phyloP scores from a whole-genome alignment of 2,888 invertebrate species.

The Altica lythri region DNA sequence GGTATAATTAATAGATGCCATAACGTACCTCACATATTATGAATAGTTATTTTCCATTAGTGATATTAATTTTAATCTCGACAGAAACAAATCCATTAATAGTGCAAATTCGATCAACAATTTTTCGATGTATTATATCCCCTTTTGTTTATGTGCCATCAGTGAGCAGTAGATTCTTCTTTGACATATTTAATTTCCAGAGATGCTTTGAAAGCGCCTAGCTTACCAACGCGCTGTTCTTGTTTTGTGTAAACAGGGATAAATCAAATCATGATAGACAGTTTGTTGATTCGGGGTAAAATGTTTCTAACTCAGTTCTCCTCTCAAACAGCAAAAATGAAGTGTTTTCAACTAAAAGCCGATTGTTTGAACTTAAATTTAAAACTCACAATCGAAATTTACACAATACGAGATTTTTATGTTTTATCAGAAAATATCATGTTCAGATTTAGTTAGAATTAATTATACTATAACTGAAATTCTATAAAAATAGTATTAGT shows the following conservation, averaged over 20 bases:
- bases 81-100: no score
- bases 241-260: constrained; percentile 37
- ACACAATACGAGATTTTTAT: no score
- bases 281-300: constrained; percentile 36
- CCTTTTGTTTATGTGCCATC: constrained; percentile 27
- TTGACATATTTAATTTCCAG: constrained; percentile 37
- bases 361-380: constrained; percentile 4
- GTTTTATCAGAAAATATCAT: no score
- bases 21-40: no score
- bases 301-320: constrained; percentile 22
- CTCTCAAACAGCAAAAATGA: constrained; percentile 21
- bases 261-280: constrained; percentile 39
- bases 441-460: no score
- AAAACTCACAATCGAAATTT: constrained; percentile 2
- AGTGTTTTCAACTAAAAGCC: constrained; percentile 7
- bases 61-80: no score
- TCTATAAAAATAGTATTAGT: no score
- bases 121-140: no score
- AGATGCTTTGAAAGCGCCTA: constrained; percentile 26
- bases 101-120: no score
- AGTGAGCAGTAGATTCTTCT: constrained; percentile 30
- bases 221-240: constrained; percentile 16
- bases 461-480: no score
- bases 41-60: no score
- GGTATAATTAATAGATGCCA: no score